Percentiles rank a stretch among this genome's conserved stretches.
Conservation (phyloP, 2,888 invertebrate species). For the Rhopalosiphum nymphaeae region DNA sequence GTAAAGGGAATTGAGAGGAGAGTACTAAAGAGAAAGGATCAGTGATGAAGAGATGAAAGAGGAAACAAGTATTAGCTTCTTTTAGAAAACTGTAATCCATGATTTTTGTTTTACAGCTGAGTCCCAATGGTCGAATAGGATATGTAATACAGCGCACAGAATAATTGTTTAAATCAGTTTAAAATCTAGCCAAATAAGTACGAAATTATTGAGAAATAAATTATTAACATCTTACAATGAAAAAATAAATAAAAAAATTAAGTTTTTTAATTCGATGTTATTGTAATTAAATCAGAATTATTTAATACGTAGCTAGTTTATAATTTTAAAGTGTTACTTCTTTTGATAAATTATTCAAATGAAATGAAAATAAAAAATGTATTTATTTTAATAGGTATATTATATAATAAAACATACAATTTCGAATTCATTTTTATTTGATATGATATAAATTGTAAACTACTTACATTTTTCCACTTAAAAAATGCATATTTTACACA, state of each 20-base stretch:
- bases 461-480: neutral
- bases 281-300: neutral
- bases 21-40: neutral
- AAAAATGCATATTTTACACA: neutral
- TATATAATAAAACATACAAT: neutral
- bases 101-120: neutral
- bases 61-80: constrained; percentile 16
- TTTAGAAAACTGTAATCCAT: neutral
- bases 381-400: neutral
- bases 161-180: neutral
- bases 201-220: neutral
- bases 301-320: neutral
- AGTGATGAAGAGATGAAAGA: neutral
- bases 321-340: neutral
- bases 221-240: too few species aligned
- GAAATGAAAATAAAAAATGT: neutral
- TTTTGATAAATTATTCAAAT: neutral
- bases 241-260: neutral
- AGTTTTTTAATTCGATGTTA: neutral
- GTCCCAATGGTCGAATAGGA: neutral
- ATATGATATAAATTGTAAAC: neutral
- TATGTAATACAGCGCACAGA: neutral
- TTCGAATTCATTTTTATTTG: neutral
- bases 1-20: too few species aligned
- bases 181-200: neutral